Conservation (phyloP, 1,140 invertebrate species). For the Drosophila gunungcola region DNA sequence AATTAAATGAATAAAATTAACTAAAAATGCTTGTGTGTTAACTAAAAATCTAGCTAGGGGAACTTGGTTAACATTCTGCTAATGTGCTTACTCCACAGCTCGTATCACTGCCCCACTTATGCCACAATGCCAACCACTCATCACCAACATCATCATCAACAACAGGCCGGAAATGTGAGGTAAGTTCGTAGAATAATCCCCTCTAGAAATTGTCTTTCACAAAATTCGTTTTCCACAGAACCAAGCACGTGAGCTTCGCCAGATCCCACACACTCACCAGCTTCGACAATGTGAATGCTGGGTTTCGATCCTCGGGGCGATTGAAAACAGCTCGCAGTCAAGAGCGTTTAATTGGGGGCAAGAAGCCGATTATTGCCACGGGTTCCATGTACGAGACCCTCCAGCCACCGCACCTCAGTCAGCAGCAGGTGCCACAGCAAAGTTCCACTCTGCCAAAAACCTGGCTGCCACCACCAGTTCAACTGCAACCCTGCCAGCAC, state of each 20-base stretch:
- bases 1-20: conserved; percentile 3
- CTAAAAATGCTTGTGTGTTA: conserved; percentile 21
- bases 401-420: conserved; percentile 54
- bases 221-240: conserved; percentile 85
- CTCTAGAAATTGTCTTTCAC: not conserved
- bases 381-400: conserved; percentile 75
- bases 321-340: conserved; percentile 87
- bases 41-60: not conserved
- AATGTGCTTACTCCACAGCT: conserved; percentile 62
- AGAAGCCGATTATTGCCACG: conserved; percentile 85
- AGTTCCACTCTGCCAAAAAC: conserved; percentile 62
- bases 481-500: conserved; percentile 72
- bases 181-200: conserved; percentile 18
- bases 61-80: conserved; percentile 27
- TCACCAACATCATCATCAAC: conserved; percentile 62
- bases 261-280: conserved; percentile 93
- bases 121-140: conserved; percentile 71
- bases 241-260: conserved; percentile 96
- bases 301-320: conserved; percentile 85
- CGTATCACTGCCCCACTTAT: conserved; percentile 81
- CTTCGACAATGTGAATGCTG: conserved; percentile 89
- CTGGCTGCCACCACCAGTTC: conserved; percentile 59
- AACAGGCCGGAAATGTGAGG: conserved; percentile 65
- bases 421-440: conserved; percentile 42
- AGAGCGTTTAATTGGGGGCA: conserved; percentile 88